Evolutionary conservation across 2,888 invertebrate species (phyloP), one percentile per base, ranked within the genome.

Genomic region (Athripsodes cinereus): DNA sequence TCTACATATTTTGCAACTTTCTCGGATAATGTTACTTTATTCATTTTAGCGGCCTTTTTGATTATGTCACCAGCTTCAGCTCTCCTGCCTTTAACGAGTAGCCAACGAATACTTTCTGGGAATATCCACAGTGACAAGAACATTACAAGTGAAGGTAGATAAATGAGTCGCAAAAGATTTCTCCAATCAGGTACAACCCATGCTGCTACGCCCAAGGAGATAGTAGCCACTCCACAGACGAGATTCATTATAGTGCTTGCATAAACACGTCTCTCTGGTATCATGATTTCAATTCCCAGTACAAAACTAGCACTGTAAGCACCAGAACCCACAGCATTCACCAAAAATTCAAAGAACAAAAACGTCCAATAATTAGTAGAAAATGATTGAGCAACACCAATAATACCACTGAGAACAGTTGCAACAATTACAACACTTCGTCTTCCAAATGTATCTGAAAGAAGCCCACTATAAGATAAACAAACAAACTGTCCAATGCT

Each of bases 51-150:
- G 1, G 88, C 85, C 62, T 72, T 81, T 62, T 78, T 76, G 6
- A 88, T 72, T 1, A 87, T 79, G 16, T 70, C 71, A 65, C 84
- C 82, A 0, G 88, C 87, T 63, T 86, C 81, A 16, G 82, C 79
- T 57, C 80, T 80, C 54, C 82, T 78, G 1, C 84, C 83, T 67
- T 87, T 85, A 52, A 85, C 84, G 63, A 90, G 71, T 53, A 88
- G 78, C 91, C 91, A 92, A 54, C 90, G 78, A 1, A 87, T 77
- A 2, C 87, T 87, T 70, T 88, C 88, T 0, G 85, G 82, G 55
- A 86, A 72, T 10, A 85, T 66, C 82, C 86, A 86, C 63, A 83
- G 81, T 66, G 86, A 86, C 5, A 77, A 68, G 31, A 90, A 68
- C 34, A 86, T 79, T 0, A 88, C 66, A 11, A 88, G 69, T n/a